Evolutionary conservation across 2,888 invertebrate genomes (phyloP).

Genomic region (Agrenia bidenticulata): DNA sequence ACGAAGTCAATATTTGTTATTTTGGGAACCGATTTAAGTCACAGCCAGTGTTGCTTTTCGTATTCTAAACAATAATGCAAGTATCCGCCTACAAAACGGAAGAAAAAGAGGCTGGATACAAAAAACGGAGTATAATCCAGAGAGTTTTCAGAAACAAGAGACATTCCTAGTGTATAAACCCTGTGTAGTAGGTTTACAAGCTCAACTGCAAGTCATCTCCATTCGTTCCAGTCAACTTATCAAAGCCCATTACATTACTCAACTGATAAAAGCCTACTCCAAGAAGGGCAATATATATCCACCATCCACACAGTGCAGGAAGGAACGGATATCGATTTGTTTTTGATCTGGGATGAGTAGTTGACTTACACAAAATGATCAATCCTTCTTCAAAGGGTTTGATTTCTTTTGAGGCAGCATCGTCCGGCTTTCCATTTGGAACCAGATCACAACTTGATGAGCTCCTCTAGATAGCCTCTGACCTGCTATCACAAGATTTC

Average conservation of each 20-base stretch:
- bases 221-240: constrained; percentile 22
- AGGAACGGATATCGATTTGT: constrained; percentile 19
- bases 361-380: constrained; percentile 13
- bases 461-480: constrained; percentile 6
- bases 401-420: not conserved
- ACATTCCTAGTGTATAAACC: too few species aligned
- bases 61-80: too few species aligned
- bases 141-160: too few species aligned
- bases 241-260: constrained; percentile 22
- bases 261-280: constrained; percentile 14
- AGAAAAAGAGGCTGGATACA: too few species aligned
- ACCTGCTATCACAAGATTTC: constrained; percentile 43
- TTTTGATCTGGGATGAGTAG: constrained; percentile 19
- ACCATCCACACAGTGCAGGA: constrained; percentile 18
- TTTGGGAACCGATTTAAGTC: too few species aligned
- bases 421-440: not conserved
- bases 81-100: too few species aligned
- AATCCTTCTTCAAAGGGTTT: constrained; percentile 11
- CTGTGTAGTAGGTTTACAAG: not conserved
- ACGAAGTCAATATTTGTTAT: too few species aligned
- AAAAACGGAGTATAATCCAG: too few species aligned
- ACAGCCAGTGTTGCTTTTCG: too few species aligned
- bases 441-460: not conserved
- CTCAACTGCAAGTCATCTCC: constrained; percentile 9
- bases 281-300: too few species aligned